Base-by-base conservation (phyloP, 2,888 invertebrate genomes). In the Dynastes hyllus region DNA sequence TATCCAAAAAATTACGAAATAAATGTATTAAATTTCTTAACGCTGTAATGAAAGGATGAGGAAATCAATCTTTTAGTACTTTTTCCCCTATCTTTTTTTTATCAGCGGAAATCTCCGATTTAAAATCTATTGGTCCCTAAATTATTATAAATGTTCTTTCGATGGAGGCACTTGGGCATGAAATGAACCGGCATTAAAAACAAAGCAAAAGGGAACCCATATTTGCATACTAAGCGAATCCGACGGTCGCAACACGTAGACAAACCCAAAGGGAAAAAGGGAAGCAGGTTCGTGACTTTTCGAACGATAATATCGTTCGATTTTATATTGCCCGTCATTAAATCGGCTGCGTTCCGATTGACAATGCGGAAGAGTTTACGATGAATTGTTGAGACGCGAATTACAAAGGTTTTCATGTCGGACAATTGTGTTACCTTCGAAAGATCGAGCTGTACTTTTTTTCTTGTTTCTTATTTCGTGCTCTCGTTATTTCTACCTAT, bases 141-240 rank as follows among this genome's bases (percentile, higher is more conserved):
- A 75, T 75, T 75, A 75, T 75, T 75, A 75, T 75, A 51, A 29
- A 75, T 75, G 75, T 75, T 50, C 75, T 40, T 50, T 61, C 61
- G 58, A 27, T 16, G 63, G 75, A 40, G 32, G 61, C 63, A 27
- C 61, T 63, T 75, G 75, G 45, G 75, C 75, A 75, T 63, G 75
- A 75, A 75, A 75, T 75, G 75, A 63, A 75, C 37, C 75, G 63
- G 63, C 75, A 50, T 45, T 58, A 63, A 73, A 75, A 75, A 75
- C 50, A 75, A 75, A n/a, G 75, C 63, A 61, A 63, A 45, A 50
- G 32, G 45, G 11, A 75, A 61, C 61, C 75, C 22, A 27, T 50
- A 75, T 75, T 75, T 75, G 75, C 75, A 75, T 75, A 63, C 75
- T 63, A 63, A 75, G 63, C 75, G 63, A 50, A 75, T 75, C 63